Evolutionary conservation across 1,140 invertebrate genomes (phyloP).

Genomic region (Eupristina koningsbergeri): DNA sequence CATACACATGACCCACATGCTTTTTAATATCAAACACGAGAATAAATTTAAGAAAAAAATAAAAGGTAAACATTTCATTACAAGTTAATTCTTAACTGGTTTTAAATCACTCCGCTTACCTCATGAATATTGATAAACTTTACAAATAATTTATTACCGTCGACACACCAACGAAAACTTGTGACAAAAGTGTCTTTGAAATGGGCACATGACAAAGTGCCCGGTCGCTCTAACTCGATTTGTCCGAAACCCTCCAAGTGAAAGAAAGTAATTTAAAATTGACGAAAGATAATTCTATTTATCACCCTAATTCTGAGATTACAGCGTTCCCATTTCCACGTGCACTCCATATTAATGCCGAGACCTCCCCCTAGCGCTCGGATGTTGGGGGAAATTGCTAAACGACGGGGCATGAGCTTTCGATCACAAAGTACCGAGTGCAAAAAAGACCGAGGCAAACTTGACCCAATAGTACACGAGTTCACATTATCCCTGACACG

Average conservation of each 20-base stretch:
- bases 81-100: slow-evolving; percentile 9
- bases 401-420: neutral
- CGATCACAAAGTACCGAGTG: too few species aligned
- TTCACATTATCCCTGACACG: neutral
- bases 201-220: neutral
- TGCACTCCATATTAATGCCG: neutral
- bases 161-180: neutral
- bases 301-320: slow-evolving; percentile 46
- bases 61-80: neutral
- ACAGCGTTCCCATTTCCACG: slow-evolving; percentile 19
- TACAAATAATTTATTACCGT: slow-evolving; percentile 10
- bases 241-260: slow-evolving; percentile 27
- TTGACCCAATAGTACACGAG: slow-evolving; percentile 19
- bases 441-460: neutral
- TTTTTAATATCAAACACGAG: neutral
- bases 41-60: neutral
- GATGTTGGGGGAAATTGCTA: neutral
- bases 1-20: neutral
- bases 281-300: slow-evolving; percentile 42
- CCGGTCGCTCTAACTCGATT: slow-evolving; percentile 34
- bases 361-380: neutral
- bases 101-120: neutral
- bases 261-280: slow-evolving; percentile 41
- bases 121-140: slow-evolving; percentile 1
- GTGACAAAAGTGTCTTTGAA: slow-evolving; percentile 23